Evolutionary conservation across 1,140 invertebrate genomes (phyloP), one percentile per base, ranked within the genome.

Genomic region (Drosophila cardini): DNA sequence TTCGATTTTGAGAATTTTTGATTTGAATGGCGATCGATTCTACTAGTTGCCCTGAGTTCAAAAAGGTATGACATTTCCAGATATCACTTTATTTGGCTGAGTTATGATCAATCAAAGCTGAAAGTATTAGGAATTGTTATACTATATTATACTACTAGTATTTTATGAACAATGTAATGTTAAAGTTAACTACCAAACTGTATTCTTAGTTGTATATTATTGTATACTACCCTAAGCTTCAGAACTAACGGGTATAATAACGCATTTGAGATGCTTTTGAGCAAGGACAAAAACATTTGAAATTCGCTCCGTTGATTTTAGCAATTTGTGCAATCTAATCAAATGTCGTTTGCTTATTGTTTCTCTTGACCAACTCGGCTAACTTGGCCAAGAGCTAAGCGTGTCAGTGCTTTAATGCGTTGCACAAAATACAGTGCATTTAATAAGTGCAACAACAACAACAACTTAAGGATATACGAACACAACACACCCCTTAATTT

Each of bases 381-480:
- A 40, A 40, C 38, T 40, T 40, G 38, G 38, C n/a, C 38, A 40
- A 13, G 38, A 40, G 38, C 11, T 26, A 30, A 52, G 38, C 36
- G 55, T 43, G 64, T 38, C 21, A 40, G 52, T 4, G 34, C 73
- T 81, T 78, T 57, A 84, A 81, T 68, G 53, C 71, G 50, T 18
- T 68, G 30, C 69, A n/a, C 16, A 16, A 55, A 36, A 70, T 74
- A 64, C 75, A 86, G 64, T 86, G 73, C 73, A 85, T 80, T 85
- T 80, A 84, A 84, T 75, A 82, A 80, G 38, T 73, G 43, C 45
- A 58, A 16, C 40, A 58, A 32, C 67, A 55, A 10, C 48, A 40
- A 34, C 15, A 26, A 53, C 45, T 18, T 36, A 5, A 0, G 21
- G 21, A 4, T 7, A 43, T 10, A 13, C 8, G 21, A 16, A 36